phyloP scores from a whole-genome alignment of 2,888 invertebrate species.

The Adela reaumurella region DNA sequence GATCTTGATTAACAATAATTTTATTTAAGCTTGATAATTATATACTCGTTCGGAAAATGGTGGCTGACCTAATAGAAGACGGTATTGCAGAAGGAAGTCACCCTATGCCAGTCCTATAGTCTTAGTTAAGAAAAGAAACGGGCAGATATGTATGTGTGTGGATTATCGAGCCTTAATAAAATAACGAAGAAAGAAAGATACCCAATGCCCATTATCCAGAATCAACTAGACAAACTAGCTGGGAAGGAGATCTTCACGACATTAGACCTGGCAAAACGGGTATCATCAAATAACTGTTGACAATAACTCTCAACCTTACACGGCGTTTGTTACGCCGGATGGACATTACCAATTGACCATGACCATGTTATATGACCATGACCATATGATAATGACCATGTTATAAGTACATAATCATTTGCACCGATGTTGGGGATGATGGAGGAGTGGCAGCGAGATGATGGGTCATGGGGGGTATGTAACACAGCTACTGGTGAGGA shows the following conservation, averaged over 20 bases:
- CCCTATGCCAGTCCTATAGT: slow-evolving; percentile 17
- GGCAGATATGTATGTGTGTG: slow-evolving; percentile 12
- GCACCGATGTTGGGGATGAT: no score
- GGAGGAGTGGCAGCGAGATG: no score
- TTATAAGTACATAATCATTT: no score
- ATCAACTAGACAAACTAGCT: slow-evolving; percentile 17
- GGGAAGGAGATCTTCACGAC: slow-evolving; percentile 17
- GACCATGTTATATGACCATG: no score
- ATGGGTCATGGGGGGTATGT: no score
- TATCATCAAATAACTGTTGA: slow-evolving; percentile 22
- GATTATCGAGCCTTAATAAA: slow-evolving; percentile 8
- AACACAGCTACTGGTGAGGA: no score
- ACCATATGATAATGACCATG: no score
- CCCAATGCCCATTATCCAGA: slow-evolving; percentile 17
- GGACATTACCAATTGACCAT: slow-evolving; percentile 19
- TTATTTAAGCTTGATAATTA: no score
- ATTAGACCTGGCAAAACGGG: slow-evolving; percentile 19
- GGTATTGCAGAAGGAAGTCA: slow-evolving; percentile 10
- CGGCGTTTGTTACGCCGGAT: slow-evolving; percentile 18
- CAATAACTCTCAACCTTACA: slow-evolving; percentile 14
- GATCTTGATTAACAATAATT: no score
- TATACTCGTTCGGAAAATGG: slow-evolving; percentile 4
- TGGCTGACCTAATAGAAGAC: slow-evolving; percentile 3
- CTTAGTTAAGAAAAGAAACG: slow-evolving; percentile 15
- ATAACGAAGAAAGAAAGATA: slow-evolving; percentile 15